These are phyloP conservation scores for Agrotis clavis DNA, from an alignment of 2,888 invertebrate species.

Conservation along the genomic window DNA sequence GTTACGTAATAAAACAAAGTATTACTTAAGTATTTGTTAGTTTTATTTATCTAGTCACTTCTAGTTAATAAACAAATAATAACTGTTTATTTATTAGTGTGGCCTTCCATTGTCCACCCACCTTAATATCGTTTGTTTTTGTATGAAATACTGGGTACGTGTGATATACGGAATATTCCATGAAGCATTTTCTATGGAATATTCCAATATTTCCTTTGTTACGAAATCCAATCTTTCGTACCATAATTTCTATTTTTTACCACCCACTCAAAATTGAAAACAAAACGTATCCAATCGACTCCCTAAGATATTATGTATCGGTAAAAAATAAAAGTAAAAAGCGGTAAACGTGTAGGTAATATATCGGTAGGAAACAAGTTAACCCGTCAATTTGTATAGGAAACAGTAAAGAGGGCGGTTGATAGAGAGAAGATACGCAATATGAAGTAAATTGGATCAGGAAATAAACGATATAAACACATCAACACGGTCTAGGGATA, in stretches of 20 bases:
- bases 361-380: constrained; percentile 33
- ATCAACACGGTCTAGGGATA: no score
- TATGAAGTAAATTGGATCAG: constrained; percentile 64
- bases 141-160: no score
- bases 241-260: no score
- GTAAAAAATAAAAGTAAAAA: constrained; percentile 54
- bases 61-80: no score
- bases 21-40: no score
- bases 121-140: no score
- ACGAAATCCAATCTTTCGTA: not conserved
- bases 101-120: no score
- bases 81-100: no score
- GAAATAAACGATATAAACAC: constrained; percentile 43
- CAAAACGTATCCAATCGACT: constrained; percentile 24
- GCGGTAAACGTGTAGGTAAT: constrained; percentile 41
- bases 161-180: no score
- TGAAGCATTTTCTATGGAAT: no score
- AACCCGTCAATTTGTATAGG: constrained; percentile 60
- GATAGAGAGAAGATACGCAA: constrained; percentile 39
- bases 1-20: no score
- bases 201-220: not conserved
- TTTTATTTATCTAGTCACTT: no score
- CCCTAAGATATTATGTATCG: constrained; percentile 49
- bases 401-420: constrained; percentile 54
- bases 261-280: constrained; percentile 32